phyloP scores from a whole-genome alignment of 2,888 invertebrate genomes.

The Tubiluchus corallicola region DNA sequence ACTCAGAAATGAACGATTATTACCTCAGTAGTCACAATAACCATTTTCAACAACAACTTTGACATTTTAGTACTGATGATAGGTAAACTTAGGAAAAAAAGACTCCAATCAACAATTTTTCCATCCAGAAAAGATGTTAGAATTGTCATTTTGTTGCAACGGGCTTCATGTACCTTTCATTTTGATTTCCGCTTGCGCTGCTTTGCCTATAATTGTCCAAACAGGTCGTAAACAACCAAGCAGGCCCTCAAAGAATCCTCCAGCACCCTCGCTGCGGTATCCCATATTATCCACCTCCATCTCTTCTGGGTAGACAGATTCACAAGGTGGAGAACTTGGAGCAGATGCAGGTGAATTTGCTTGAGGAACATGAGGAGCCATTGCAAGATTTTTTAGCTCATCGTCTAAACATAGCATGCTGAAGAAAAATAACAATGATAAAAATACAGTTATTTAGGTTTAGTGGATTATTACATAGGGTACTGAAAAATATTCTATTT shows the following conservation, averaged over 20 bases:
- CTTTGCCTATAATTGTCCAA: slow-evolving; percentile 64
- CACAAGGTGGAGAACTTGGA: slow-evolving; percentile 16
- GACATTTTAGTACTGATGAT: too few relatives aligned
- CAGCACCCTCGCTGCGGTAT: slow-evolving; percentile 16
- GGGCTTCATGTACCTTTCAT: slow-evolving; percentile 23
- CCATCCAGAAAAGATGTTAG: too few relatives aligned
- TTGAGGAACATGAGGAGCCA: slow-evolving; percentile 18
- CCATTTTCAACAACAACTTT: too few relatives aligned
- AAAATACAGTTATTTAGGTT: background rate
- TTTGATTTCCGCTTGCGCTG: slow-evolving; percentile 29
- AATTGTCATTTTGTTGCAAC: too few relatives aligned
- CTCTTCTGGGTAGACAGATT: slow-evolving; percentile 12
- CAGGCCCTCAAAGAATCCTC: slow-evolving; percentile 58
- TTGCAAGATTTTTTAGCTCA: slow-evolving; percentile 21
- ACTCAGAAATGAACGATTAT: too few relatives aligned
- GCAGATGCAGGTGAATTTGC: slow-evolving; percentile 21
- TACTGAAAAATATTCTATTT: too few relatives aligned
- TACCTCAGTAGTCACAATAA: too few relatives aligned
- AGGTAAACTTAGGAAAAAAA: too few relatives aligned
- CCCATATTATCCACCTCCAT: slow-evolving; percentile 21
- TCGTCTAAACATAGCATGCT: slow-evolving; percentile 27
- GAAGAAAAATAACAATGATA: slow-evolving; percentile 12
- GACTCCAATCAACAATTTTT: too few relatives aligned
- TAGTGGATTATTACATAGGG: background rate
- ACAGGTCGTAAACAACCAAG: slow-evolving; percentile 73